Conservation (phyloP, 2,797 vertebrate genomes). For the Babyrousa celebensis region DNA sequence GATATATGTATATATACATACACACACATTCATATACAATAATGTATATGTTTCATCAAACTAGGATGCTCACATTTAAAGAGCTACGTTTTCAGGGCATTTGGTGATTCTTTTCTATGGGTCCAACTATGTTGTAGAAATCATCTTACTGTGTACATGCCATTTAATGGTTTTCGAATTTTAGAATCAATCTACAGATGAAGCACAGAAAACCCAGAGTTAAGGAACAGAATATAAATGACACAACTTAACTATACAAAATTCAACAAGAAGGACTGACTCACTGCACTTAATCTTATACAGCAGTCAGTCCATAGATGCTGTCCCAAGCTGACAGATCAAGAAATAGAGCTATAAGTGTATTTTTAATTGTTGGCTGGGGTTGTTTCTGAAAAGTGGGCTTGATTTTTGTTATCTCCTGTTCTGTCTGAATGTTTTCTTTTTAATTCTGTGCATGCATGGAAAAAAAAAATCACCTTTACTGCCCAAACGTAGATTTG, state of each 20-base stretch:
- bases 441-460: neutral
- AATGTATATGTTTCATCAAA: neutral
- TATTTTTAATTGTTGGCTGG: slow-evolving; percentile 59
- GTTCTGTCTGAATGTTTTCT: neutral
- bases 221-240: slow-evolving; percentile 9
- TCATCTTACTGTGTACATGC: slow-evolving; percentile 1
- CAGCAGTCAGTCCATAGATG: neutral
- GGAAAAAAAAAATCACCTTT: neutral
- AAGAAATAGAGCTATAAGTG: neutral
- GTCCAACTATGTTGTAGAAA: slow-evolving; percentile 45
- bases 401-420: slow-evolving; percentile 33
- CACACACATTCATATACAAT: neutral
- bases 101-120: neutral
- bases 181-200: slow-evolving; percentile 37
- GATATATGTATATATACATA: neutral
- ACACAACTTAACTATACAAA: slow-evolving; percentile 36
- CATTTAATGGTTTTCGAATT: slow-evolving; percentile 58
- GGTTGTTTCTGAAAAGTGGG: slow-evolving; percentile 10
- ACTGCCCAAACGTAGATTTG: slow-evolving; percentile 6
- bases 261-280: neutral
- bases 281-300: neutral
- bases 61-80: neutral
- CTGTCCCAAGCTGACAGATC: neutral
- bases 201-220: slow-evolving; percentile 18
- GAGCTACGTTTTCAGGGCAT: neutral